phyloP scores from a whole-genome alignment of 2,113 vertebrate genomes.

The Psophia crepitans region DNA sequence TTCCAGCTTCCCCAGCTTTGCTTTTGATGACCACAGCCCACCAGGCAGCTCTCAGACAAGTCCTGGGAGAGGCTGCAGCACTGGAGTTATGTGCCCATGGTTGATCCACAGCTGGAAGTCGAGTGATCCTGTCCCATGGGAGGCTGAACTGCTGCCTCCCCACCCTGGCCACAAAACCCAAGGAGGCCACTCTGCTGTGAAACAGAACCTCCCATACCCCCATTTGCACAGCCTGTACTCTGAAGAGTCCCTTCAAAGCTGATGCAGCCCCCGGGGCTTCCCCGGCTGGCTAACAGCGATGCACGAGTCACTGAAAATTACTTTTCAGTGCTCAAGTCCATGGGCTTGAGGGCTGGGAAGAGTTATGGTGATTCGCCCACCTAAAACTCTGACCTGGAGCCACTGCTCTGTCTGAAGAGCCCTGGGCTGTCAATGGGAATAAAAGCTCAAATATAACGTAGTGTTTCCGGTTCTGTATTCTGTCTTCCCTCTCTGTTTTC shows the following conservation, averaged over 20 bases:
- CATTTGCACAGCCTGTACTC: neutral
- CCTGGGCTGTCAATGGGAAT: neutral
- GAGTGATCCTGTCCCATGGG: neutral
- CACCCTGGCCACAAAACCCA: neutral
- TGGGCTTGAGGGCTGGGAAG: neutral
- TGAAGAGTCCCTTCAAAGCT: neutral
- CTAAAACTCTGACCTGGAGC: neutral
- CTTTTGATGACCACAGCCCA: neutral
- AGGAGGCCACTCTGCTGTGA: neutral
- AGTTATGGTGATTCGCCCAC: neutral
- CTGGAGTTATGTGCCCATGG: neutral
- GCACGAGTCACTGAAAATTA: neutral
- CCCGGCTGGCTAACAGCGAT: neutral
- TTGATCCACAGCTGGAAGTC: neutral
- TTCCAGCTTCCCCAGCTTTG: neutral
- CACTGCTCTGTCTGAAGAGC: neutral
- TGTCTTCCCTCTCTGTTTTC: neutral
- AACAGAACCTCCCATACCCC: neutral
- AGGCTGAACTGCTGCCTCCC: neutral
- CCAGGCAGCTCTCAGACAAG: neutral
- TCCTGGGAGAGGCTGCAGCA: fast-evolving
- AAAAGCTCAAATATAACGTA: neutral
- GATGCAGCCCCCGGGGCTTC: neutral
- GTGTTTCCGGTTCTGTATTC: neutral
- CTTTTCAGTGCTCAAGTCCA: neutral